These are phyloP conservation scores for Camarhynchus parvulus DNA, from an alignment of 2,113 vertebrate species.

Conservation along the genomic window DNA sequence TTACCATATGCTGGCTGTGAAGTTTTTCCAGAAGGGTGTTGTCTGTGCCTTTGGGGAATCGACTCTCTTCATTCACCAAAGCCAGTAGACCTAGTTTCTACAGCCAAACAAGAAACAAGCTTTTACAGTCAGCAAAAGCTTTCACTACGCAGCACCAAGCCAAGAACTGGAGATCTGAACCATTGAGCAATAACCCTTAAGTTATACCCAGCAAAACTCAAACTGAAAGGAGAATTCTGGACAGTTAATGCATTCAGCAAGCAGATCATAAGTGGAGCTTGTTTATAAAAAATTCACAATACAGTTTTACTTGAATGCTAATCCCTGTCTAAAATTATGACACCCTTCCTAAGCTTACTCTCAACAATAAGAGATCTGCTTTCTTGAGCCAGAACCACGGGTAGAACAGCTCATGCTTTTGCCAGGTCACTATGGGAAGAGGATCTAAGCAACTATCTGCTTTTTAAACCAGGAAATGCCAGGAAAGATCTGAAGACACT, in stretches of 20 bases:
- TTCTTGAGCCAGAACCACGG: not conserved
- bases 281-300: not conserved
- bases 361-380: not conserved
- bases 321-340: not conserved
- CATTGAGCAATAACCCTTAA: not conserved
- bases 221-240: constrained; percentile 7
- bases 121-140: constrained; percentile 38
- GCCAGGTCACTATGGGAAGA: not conserved
- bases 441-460: not conserved
- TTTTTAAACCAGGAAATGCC: not conserved
- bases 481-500: not conserved
- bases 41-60: constrained; percentile 95
- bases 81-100: constrained; percentile 93
- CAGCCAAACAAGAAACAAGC: constrained; percentile 38
- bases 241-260: not conserved
- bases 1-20: constrained; percentile 89
- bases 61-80: constrained; percentile 92
- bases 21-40: constrained; percentile 92
- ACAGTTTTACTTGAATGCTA: not conserved
- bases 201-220: not conserved
- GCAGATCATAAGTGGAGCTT: not conserved
- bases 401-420: not conserved
- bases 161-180: constrained; percentile 15
- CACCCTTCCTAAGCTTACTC: not conserved
- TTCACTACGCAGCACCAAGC: not conserved